Evolutionary conservation across 2,113 vertebrate species (phyloP).

Genomic region (Acrocephalus arundinaceus): DNA sequence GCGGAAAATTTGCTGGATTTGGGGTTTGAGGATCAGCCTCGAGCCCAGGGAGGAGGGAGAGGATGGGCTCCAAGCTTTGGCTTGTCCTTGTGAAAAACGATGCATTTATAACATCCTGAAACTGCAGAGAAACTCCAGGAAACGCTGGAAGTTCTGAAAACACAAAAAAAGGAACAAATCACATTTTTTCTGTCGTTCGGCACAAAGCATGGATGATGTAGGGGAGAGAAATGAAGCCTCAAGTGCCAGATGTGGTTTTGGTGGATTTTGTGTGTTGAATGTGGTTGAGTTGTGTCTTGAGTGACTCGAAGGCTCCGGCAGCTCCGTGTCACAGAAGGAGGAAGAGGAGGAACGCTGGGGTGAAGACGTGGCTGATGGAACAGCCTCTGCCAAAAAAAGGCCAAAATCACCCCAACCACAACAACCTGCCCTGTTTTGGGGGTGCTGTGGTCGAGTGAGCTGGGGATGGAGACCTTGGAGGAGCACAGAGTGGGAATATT

Average conservation of each 20-base stretch:
- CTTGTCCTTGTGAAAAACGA: background rate
- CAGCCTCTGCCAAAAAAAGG: background rate
- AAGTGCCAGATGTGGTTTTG: background rate
- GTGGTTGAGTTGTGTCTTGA: background rate
- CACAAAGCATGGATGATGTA: background rate
- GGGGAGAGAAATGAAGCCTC: background rate
- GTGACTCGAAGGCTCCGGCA: background rate
- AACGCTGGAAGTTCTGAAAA: background rate
- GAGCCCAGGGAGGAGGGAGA: background rate
- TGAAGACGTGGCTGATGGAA: fast-evolving
- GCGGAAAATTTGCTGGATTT: fast-evolving
- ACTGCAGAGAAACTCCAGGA: background rate
- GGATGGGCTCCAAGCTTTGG: background rate
- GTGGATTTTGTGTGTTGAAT: background rate
- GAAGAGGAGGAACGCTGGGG: background rate
- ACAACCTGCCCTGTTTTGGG: background rate
- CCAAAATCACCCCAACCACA: fast-evolving
- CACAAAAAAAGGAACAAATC: background rate
- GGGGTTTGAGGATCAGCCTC: background rate
- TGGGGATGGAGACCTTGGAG: background rate
- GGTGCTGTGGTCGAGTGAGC: fast-evolving
- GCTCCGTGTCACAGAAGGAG: background rate
- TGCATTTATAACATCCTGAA: background rate
- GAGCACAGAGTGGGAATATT: background rate
- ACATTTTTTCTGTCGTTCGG: fast-evolving